Evolutionary conservation across 2,888 invertebrate species (phyloP), one percentile per base, ranked within the genome.

Genomic region (Idaea biselata): DNA sequence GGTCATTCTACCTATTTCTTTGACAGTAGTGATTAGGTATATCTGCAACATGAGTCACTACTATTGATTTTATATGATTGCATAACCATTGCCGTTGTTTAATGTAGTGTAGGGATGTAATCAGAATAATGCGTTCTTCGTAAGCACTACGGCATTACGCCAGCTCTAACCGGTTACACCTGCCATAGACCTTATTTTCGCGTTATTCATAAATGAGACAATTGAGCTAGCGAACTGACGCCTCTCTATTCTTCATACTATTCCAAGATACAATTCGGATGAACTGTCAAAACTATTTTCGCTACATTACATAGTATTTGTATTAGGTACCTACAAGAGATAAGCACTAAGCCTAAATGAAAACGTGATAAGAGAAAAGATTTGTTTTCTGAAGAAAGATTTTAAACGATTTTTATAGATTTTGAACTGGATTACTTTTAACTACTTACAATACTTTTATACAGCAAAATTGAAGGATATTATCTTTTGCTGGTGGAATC

Each of bases 51-150:
- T 66, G 66, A 70, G 59, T 71, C 69, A 73, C 61, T 60, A 58
- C 16, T 79, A 81, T 82, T 80, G 81, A 83, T 80, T 79, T 79
- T 74, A 75, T 69, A 65, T 66, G 70, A 75, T 84, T 84, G 78
- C 77, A 82, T 84, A 83, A 84, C 68, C 69, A 55, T 61, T 74
- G 67, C 33, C 67, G 73, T 63, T 74, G 69, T 76, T 73, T 62
- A 67, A 25, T 3, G 66, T 65, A 66, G 66, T 68, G 69, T 67
- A 62, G 68, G 67, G 65, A 72, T 74, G 70, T 71, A 68, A 73
- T 69, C 66, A 72, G 67, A 70, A 60, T 71, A 65, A 25, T 25
- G 25, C 25, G 25, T 61, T 70, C 71, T 68, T 74, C 72, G 58
- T 69, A 77, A 66, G 60, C 64, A 65, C 65, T 60, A 18, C 44